These are phyloP conservation scores for Scaptomyza tumidula DNA, from an alignment of 2,888 invertebrate species.

Conservation along the genomic window DNA sequence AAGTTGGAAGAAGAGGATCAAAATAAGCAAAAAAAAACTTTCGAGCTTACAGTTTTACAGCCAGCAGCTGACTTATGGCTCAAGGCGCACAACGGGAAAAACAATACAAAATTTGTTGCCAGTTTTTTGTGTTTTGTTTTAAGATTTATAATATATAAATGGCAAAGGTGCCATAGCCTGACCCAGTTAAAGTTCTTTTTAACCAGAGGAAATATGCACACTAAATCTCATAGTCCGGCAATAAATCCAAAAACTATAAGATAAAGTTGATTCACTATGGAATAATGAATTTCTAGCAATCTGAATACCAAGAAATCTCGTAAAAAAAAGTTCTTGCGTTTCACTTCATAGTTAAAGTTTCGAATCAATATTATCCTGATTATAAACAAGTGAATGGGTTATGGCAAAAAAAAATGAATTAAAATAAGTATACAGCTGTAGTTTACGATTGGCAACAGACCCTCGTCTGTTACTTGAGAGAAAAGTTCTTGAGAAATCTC, in stretches of 20 bases:
- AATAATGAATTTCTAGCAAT: background rate
- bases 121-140: constrained; percentile 47
- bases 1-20: constrained; percentile 4
- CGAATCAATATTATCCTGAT: background rate
- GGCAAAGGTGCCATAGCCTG: constrained; percentile 45
- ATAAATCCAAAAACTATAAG: background rate
- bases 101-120: constrained; percentile 21
- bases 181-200: constrained; percentile 48
- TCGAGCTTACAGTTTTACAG: constrained; percentile 26
- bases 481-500: constrained; percentile 30
- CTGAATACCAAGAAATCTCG: background rate
- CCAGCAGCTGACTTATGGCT: constrained; percentile 39
- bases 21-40: constrained; percentile 14
- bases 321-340: background rate
- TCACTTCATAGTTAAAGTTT: background rate
- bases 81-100: constrained; percentile 34
- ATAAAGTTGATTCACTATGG: background rate
- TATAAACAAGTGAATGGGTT: background rate
- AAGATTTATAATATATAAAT: constrained; percentile 62
- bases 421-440: background rate
- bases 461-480: background rate
- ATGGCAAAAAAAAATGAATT: background rate
- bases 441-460: background rate
- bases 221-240: constrained; percentile 1
- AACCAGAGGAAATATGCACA: constrained; percentile 12